phyloP scores from a whole-genome alignment of 2,888 invertebrate species.

The Fragum whitleyi region DNA sequence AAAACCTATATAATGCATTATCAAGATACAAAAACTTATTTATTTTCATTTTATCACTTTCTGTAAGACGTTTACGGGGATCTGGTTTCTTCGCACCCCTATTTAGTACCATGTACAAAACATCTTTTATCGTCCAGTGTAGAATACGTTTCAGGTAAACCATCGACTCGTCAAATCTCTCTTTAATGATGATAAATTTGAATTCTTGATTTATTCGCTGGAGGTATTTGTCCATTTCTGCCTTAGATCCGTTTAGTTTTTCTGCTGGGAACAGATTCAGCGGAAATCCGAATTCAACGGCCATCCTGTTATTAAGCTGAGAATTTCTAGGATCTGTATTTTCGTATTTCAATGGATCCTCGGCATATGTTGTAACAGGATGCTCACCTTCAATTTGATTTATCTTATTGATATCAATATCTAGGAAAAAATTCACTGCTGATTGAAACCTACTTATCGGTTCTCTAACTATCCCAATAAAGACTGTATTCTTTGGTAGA shows the following conservation, averaged over 20 bases:
- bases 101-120: slow-evolving; percentile 61
- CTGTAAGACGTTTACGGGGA: slow-evolving; percentile 36
- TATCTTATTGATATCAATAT: slow-evolving; percentile 52
- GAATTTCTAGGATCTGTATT: slow-evolving; percentile 46
- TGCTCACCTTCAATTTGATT: slow-evolving; percentile 32
- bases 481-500: slow-evolving; percentile 66
- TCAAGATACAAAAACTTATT: slow-evolving; percentile 52
- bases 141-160: slow-evolving; percentile 65
- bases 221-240: slow-evolving; percentile 42
- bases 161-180: slow-evolving; percentile 69
- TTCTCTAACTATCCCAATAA: slow-evolving; percentile 71
- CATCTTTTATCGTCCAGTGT: slow-evolving; percentile 61
- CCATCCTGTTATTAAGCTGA: slow-evolving; percentile 66
- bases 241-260: slow-evolving; percentile 35
- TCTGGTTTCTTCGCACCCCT: slow-evolving; percentile 33
- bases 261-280: slow-evolving; percentile 43
- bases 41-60: slow-evolving; percentile 30
- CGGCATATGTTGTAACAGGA: slow-evolving; percentile 60
- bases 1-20: slow-evolving; percentile 50
- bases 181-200: slow-evolving; percentile 66
- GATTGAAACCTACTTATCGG: slow-evolving; percentile 70
- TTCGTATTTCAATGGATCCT: slow-evolving; percentile 67
- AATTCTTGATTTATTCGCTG: slow-evolving; percentile 62
- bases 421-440: slow-evolving; percentile 58
- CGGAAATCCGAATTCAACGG: slow-evolving; percentile 63